Conservation (phyloP, 2,113 vertebrate species). For the Epinephelus lanceolatus region DNA sequence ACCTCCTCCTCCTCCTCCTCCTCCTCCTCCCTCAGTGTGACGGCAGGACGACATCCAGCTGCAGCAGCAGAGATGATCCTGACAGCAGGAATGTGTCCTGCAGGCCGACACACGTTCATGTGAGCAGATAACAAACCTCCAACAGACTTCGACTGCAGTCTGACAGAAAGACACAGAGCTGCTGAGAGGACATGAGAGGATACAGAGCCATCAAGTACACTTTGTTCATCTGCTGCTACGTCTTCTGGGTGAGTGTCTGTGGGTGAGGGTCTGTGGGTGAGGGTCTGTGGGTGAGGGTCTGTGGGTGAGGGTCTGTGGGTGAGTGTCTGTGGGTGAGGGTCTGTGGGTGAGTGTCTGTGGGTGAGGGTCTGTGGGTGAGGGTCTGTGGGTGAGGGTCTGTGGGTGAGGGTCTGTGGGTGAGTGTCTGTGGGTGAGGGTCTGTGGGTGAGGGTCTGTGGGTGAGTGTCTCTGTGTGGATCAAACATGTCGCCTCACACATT, state of each 20-base stretch:
- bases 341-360: neutral
- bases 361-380: too few relatives aligned
- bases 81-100: conserved; percentile 47
- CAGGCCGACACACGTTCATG: conserved; percentile 58
- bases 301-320: too few relatives aligned
- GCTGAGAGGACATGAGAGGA: conserved; percentile 69
- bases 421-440: too few relatives aligned
- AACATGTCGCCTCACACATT: neutral
- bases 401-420: too few relatives aligned
- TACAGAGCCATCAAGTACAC: conserved; percentile 81
- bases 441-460: too few relatives aligned
- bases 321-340: conserved; percentile 79
- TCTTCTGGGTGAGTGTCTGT: conserved; percentile 84
- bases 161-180: neutral
- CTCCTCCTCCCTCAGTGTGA: neutral
- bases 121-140: neutral
- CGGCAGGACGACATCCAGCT: neutral
- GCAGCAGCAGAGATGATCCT: neutral
- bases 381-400: too few relatives aligned
- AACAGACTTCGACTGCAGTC: neutral
- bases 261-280: too few relatives aligned
- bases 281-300: too few relatives aligned
- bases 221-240: conserved; percentile 84
- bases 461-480: too few relatives aligned
- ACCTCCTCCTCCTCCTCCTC: neutral